A percentile compares a stretch with the other conserved stretches of the same genome.
Evolutionary conservation across 2,888 invertebrate species (phyloP).

Genomic region (Apodemia zela): DNA sequence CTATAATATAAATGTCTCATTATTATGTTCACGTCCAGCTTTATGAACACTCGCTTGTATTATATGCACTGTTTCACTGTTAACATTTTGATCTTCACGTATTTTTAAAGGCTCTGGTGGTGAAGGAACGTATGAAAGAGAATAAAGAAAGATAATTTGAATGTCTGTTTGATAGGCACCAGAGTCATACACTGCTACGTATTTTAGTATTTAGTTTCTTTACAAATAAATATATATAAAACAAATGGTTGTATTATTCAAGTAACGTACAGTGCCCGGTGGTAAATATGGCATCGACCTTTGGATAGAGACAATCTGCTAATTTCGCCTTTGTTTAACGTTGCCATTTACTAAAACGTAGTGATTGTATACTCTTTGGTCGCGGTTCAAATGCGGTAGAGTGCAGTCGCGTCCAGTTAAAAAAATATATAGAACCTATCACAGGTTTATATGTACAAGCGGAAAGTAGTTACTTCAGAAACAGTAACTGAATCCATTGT

Average conservation of each 20-base stretch:
- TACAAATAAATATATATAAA: slow-evolving; percentile 13
- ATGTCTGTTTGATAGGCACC: neutral
- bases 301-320: too few relatives aligned
- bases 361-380: too few relatives aligned
- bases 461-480: too few relatives aligned
- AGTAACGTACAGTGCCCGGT: neutral
- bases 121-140: slow-evolving; percentile 48
- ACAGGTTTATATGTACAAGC: too few relatives aligned
- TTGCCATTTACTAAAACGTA: too few relatives aligned
- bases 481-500: too few relatives aligned
- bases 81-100: slow-evolving; percentile 64
- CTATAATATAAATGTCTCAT: slow-evolving; percentile 2
- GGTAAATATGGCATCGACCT: too few relatives aligned
- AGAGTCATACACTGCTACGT: slow-evolving; percentile 9
- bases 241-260: neutral
- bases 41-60: slow-evolving; percentile 49
- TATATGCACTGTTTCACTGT: slow-evolving; percentile 63
- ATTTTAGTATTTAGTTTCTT: slow-evolving; percentile 12
- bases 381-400: too few relatives aligned
- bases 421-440: too few relatives aligned
- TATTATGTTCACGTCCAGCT: slow-evolving; percentile 36
- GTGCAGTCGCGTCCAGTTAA: too few relatives aligned
- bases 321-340: too few relatives aligned
- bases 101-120: slow-evolving; percentile 58
- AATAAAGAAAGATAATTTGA: slow-evolving; percentile 5